Evolutionary conservation across 2,113 vertebrate genomes (phyloP).

Genomic region (mouse (Mus musculus)): DNA sequence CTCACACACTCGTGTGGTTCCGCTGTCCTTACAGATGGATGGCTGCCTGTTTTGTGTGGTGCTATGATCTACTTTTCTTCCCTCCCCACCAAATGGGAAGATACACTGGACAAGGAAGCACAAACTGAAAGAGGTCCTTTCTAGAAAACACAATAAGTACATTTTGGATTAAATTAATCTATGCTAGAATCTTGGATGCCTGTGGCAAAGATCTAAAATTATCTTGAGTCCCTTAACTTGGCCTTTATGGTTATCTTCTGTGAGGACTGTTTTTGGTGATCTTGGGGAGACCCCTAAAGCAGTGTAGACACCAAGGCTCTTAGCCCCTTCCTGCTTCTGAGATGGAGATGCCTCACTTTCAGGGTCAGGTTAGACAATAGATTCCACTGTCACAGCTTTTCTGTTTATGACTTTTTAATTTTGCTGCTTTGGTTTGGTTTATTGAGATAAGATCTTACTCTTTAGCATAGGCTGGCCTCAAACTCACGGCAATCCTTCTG

Average conservation of each 20-base stretch:
- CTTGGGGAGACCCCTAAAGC: accelerated
- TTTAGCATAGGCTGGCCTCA: neutral
- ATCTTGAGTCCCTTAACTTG: neutral
- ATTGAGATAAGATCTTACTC: neutral
- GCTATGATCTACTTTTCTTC: neutral
- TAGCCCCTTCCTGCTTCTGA: neutral
- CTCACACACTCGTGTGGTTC: neutral
- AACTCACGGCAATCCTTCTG: neutral
- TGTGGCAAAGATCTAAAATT: neutral
- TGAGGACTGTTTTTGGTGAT: neutral
- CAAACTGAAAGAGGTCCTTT: neutral
- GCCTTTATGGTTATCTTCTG: neutral
- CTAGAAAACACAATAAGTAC: conserved; percentile 23
- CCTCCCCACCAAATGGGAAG: neutral
- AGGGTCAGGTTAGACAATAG: neutral
- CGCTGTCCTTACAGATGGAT: neutral
- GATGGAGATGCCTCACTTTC: neutral
- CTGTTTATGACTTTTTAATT: neutral
- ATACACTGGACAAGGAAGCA: neutral
- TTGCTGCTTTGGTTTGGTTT: neutral
- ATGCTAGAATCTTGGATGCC: neutral
- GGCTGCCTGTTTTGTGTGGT: neutral
- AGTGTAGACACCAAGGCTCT: no score
- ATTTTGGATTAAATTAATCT: neutral
- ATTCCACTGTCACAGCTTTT: neutral